Percentiles rank a stretch among this genome's conserved stretches.
phyloP scores from a whole-genome alignment of 2,113 vertebrate species.

The Miniopterus natalensis region DNA sequence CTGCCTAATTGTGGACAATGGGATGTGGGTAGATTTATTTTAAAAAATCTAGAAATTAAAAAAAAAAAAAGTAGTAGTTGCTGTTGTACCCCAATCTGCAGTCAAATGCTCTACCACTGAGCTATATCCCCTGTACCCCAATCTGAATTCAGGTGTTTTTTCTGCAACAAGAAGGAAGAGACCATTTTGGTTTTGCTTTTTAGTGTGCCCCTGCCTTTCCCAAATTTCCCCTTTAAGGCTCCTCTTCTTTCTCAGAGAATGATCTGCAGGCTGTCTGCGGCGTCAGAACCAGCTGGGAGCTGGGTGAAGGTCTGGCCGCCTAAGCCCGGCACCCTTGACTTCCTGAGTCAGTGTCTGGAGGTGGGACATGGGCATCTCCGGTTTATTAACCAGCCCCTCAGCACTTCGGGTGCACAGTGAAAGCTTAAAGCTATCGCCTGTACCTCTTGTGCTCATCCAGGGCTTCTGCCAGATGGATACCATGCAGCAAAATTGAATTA shows the following conservation, averaged over 20 bases:
- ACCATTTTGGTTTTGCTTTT: neutral
- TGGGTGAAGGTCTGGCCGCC: neutral
- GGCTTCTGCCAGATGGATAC: neutral
- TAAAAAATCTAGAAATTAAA: constrained; percentile 29
- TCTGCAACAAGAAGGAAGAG: neutral
- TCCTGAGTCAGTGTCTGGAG: neutral
- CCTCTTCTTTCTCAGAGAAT: neutral
- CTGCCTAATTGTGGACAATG: neutral
- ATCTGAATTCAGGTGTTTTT: neutral
- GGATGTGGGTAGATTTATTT: neutral
- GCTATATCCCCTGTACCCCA: neutral
- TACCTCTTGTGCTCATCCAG: neutral
- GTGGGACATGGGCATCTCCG: neutral
- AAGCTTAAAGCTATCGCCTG: neutral
- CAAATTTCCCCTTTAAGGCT: neutral
- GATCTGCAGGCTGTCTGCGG: neutral
- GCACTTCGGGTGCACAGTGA: neutral
- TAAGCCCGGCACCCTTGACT: neutral
- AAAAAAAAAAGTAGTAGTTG: neutral
- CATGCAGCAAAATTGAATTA: neutral
- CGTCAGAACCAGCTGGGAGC: neutral
- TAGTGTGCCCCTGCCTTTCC: neutral
- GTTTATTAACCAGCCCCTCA: neutral
- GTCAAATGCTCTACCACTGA: too few species aligned
- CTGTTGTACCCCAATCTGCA: neutral